Percentiles rank a stretch among this genome's conserved stretches.
phyloP scores from a whole-genome alignment of 1,140 invertebrate species.

The Mylabris phalerata region DNA sequence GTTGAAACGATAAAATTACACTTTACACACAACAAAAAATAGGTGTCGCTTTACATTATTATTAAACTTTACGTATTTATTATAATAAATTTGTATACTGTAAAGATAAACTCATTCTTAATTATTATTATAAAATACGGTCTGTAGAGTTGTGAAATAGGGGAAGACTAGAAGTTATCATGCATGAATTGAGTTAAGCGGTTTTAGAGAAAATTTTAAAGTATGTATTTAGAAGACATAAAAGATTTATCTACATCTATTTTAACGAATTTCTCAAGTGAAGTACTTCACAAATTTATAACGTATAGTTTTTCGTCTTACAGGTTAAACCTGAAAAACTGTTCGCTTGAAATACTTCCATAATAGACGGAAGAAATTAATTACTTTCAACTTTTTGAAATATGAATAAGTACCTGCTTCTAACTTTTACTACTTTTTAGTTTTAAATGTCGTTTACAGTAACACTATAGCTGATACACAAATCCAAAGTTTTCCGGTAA shows the following conservation, averaged over 20 bases:
- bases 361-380: conserved; percentile 9
- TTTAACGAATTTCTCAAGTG: conserved; percentile 9
- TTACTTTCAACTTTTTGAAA: conserved; percentile 11
- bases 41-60: no score
- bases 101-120: conserved; percentile 3
- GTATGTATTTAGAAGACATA: conserved; percentile 4
- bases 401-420: neutral
- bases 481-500: no score
- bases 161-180: conserved; percentile 1
- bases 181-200: conserved; percentile 9
- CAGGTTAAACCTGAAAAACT: conserved; percentile 4
- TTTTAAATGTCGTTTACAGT: no score
- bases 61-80: no score
- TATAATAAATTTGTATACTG: no score
- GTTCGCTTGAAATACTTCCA: conserved; percentile 6
- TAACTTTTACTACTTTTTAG: no score
- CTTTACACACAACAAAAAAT: no score
- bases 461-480: no score
- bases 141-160: neutral
- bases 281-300: conserved; percentile 7
- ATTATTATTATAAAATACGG: conserved; percentile 2
- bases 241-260: conserved; percentile 10
- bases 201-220: conserved; percentile 1
- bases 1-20: no score
- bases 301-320: conserved; percentile 9